Evolutionary conservation across 2,888 invertebrate species (phyloP).

Genomic region (Ophioninae sp.): DNA sequence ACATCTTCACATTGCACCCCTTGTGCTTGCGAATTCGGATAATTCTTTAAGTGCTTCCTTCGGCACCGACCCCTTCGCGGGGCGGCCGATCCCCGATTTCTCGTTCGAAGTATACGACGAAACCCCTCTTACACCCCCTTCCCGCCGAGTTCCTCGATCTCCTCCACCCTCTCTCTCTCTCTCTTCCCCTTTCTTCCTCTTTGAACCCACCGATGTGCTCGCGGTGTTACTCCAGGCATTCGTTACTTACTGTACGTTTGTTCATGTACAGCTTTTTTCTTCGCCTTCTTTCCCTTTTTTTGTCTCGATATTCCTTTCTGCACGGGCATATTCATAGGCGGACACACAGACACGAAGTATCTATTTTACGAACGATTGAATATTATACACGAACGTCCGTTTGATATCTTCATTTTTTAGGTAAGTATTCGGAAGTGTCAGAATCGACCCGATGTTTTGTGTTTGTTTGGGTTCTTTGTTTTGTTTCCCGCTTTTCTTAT

Average conservation of each 20-base stretch:
- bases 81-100: conserved; percentile 62
- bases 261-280: conserved; percentile 32
- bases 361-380: no score
- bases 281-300: conserved; percentile 42
- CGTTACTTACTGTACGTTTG: conserved; percentile 38
- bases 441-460: no score
- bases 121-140: conserved; percentile 27
- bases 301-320: conserved; percentile 27
- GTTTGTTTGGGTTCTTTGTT: no score
- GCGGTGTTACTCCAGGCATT: conserved; percentile 66
- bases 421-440: no score
- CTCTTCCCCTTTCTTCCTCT: conserved; percentile 35
- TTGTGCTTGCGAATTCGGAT: conserved; percentile 77
- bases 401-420: no score
- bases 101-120: conserved; percentile 38
- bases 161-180: conserved; percentile 68
- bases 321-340: conserved; percentile 18
- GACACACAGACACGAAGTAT: conserved; percentile 10
- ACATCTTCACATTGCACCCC: conserved; percentile 54
- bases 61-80: conserved; percentile 68
- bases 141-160: conserved; percentile 53
- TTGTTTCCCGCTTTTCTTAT: no score
- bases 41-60: conserved; percentile 81
- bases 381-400: no score
- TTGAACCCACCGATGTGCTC: conserved; percentile 63